These are phyloP conservation scores for Synodontis membranacea DNA, from an alignment of 2,113 vertebrate species.

Conservation along the genomic window DNA sequence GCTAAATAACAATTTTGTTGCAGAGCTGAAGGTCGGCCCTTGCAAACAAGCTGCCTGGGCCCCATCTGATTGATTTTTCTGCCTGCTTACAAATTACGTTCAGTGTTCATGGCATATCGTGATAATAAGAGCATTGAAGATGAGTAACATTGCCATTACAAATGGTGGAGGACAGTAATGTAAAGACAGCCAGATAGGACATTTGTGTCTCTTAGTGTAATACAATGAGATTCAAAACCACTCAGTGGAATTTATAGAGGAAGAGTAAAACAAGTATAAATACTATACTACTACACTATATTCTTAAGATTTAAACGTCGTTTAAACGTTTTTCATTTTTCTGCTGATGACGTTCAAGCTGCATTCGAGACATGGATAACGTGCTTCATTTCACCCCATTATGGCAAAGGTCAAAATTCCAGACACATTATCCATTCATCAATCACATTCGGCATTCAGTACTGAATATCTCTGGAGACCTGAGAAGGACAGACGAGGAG, in stretches of 20 bases:
- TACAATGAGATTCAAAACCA: background rate
- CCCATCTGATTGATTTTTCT: slow-evolving; percentile 49
- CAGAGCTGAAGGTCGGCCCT: slow-evolving; percentile 52
- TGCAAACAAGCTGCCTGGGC: slow-evolving; percentile 23
- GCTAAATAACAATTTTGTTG: slow-evolving; percentile 51
- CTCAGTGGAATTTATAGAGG: background rate
- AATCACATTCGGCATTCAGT: slow-evolving; percentile 34
- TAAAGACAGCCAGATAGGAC: background rate
- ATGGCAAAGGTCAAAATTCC: slow-evolving; percentile 38
- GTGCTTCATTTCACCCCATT: slow-evolving; percentile 39
- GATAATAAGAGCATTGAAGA: slow-evolving; percentile 20
- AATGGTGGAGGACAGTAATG: slow-evolving; percentile 7
- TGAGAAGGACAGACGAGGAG: slow-evolving; percentile 2
- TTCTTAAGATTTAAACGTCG: background rate
- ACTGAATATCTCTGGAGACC: slow-evolving; percentile 40
- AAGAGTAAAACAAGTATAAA: background rate
- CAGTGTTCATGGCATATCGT: slow-evolving; percentile 15
- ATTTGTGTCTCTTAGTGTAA: slow-evolving; percentile 4
- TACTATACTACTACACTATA: background rate
- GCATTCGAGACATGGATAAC: background rate
- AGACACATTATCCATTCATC: slow-evolving; percentile 43
- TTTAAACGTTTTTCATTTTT: background rate
- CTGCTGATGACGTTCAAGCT: background rate
- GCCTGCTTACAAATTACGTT: slow-evolving; percentile 33
- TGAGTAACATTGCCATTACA: slow-evolving; percentile 30